These are phyloP conservation scores for Alloscopus bannaensis DNA, from an alignment of 2,888 invertebrate genomes.

Conservation along the genomic window DNA sequence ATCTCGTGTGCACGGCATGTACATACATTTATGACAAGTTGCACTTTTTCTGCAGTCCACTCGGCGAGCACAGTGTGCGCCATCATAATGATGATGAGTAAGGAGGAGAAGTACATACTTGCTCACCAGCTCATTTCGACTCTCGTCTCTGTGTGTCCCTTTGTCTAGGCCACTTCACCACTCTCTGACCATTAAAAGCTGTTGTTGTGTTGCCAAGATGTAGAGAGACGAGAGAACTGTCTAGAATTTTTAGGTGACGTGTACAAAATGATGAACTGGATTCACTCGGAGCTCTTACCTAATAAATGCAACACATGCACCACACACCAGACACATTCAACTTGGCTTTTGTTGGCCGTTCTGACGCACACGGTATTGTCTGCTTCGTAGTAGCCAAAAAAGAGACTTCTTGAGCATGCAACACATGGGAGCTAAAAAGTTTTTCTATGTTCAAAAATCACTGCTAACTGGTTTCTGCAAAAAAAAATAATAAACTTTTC, in stretches of 20 bases:
- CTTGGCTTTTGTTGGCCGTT: background rate
- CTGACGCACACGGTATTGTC: background rate
- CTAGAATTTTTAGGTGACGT: too few species aligned
- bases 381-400: background rate
- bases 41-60: background rate
- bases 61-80: background rate
- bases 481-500: too few species aligned
- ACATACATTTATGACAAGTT: background rate
- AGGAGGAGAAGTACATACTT: background rate
- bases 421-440: conserved; percentile 31
- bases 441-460: background rate
- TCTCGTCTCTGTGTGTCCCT: conserved; percentile 1
- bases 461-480: conserved; percentile 28
- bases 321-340: background rate
- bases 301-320: conserved; percentile 44
- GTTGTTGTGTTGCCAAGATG: background rate
- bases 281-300: conserved; percentile 35
- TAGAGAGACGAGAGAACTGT: background rate
- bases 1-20: background rate
- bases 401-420: conserved; percentile 16
- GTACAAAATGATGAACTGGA: conserved; percentile 35
- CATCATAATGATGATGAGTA: background rate
- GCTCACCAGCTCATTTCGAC: too few species aligned
- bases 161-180: conserved; percentile 47
- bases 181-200: background rate